Conservation (phyloP, 2,113 vertebrate species). For the Petroica traversi region DNA sequence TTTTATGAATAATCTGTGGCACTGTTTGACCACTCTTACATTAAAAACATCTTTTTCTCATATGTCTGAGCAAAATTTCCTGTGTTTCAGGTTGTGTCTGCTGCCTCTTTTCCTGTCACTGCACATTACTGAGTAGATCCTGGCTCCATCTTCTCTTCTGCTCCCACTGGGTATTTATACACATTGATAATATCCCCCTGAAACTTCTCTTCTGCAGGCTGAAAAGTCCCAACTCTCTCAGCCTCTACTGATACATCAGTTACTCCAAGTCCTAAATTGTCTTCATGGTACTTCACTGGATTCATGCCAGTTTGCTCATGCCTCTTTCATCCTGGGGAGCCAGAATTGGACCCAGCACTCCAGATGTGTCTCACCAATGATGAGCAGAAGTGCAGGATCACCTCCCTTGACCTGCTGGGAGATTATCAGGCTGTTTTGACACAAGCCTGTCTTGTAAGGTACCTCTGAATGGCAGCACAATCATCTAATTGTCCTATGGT, state of each 20-base stretch:
- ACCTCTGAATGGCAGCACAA: neutral
- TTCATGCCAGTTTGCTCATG: neutral
- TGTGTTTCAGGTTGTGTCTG: neutral
- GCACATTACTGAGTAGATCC: neutral
- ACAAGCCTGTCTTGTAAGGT: neutral
- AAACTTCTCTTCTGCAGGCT: neutral
- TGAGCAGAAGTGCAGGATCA: neutral
- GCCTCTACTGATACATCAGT: neutral
- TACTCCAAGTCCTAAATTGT: neutral
- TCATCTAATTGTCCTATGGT: neutral
- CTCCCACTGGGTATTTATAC: neutral
- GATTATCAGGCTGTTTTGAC: neutral
- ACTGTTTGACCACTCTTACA: neutral
- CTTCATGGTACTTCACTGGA: neutral
- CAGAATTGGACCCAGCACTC: neutral
- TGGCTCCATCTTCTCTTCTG: neutral
- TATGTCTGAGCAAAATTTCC: neutral
- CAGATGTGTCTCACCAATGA: neutral
- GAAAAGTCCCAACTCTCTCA: neutral
- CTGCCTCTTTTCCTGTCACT: neutral
- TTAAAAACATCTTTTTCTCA: neutral
- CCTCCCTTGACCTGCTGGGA: accelerated
- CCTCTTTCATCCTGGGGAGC: neutral
- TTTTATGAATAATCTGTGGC: neutral
- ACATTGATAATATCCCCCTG: neutral